Evolutionary conservation across 2,113 vertebrate species (phyloP), one percentile per base, ranked within the genome.

Genomic region (Cyanoderma ruficeps): DNA sequence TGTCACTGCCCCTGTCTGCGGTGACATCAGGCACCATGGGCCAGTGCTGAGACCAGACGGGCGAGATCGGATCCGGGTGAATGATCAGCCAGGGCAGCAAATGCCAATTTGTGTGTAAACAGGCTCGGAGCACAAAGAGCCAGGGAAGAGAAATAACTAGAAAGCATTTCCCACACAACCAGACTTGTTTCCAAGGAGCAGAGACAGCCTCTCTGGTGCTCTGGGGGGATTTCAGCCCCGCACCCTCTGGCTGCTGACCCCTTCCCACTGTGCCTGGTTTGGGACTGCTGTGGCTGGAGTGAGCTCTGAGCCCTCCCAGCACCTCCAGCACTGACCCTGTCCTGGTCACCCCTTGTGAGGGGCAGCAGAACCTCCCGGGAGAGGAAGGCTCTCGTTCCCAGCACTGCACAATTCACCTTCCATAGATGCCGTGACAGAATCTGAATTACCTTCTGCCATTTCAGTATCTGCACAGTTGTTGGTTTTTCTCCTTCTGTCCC

Each of bases 231-330:
- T 49, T 72, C 81, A 57, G 63, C 52, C 57, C 65, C 0, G 0
- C 59, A 53, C 16, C 28, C 76, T 19, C 28, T 0, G 0, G 59
- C 67, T 81, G 53, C 71, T 1, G 13, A 18, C n/a, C 61, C 10
- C 9, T 20, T 77, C 52, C 46, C 37, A 33, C 77, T 1, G 2
- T 0, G 0, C 57, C 52, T 6, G 41, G 24, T 18, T 13, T 0
- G 1, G 46, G 65, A 63, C 15, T 0, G 1, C 31, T 52, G 52
- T 0, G 2, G 52, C 49, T 11, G 28, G 52, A 7, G 3, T 0
- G 7, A 50, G 52, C 44, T 56, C 82, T 5, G 33, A 9, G 18
- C 61, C 65, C 55, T 42, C 65, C 55, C 60, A 7, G 60, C 70
- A 31, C 35, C 31, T 60, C 77, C 83, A 52, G 59, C 30, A 47